A percentile compares a stretch with the other conserved stretches of the same genome.
Conservation (phyloP, 2,797 vertebrate genomes). For the Alectoris magna region DNA sequence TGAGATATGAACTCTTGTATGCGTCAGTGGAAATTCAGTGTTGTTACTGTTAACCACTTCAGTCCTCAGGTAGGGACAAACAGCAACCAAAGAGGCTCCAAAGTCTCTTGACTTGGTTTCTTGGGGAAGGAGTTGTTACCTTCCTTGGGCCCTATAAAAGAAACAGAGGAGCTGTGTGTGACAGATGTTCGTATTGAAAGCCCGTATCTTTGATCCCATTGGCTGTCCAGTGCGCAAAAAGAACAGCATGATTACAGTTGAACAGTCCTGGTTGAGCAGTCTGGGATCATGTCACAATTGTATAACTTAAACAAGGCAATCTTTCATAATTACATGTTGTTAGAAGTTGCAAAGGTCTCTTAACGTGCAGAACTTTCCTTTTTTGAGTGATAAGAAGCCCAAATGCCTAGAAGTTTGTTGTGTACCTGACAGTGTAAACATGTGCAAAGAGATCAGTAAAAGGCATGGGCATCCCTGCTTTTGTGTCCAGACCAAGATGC, state of each 20-base stretch:
- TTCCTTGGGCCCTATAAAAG: not conserved
- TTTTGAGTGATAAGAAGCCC: not conserved
- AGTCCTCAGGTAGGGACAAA: not conserved
- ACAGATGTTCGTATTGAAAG: not conserved
- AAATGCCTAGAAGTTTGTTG: not conserved
- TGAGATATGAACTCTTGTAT: not conserved
- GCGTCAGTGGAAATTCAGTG: not conserved
- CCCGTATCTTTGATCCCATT: not conserved
- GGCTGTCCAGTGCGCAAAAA: not conserved
- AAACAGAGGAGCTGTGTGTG: not conserved
- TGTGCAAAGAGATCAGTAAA: not conserved
- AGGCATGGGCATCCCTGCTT: not conserved
- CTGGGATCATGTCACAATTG: not conserved
- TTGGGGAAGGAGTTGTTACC: not conserved
- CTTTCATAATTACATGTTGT: not conserved
- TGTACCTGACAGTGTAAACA: not conserved
- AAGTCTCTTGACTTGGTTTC: not conserved
- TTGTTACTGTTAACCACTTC: not conserved
- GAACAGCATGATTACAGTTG: not conserved
- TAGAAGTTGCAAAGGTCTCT: not conserved
- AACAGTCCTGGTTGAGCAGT: not conserved
- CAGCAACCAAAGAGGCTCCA: not conserved
- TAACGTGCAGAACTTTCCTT: not conserved
- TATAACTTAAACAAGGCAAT: not conserved
- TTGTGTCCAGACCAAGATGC: not conserved